Percentiles rank a stretch among this genome's conserved stretches.
Conservation (phyloP, 2,797 vertebrate genomes). For the Esox masquinongy region DNA sequence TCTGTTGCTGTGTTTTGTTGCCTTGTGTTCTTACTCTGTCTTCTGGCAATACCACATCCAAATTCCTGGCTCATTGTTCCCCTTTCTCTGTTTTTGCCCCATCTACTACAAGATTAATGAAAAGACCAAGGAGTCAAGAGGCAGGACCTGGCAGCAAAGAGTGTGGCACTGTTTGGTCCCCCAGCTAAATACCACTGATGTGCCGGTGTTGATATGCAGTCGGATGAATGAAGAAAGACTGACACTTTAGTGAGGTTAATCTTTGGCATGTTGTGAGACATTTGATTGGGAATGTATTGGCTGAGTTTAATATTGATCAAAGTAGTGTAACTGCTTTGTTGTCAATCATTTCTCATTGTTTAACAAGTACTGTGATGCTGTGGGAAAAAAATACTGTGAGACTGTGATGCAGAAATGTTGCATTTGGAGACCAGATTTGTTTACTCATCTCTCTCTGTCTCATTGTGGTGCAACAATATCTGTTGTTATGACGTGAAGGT, state of each 20-base stretch:
- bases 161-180: slow-evolving; percentile 15
- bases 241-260: background rate
- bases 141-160: background rate
- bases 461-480: background rate
- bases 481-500: background rate
- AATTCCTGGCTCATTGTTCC: slow-evolving; percentile 30
- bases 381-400: background rate
- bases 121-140: slow-evolving; percentile 4
- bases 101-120: slow-evolving; percentile 22
- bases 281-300: background rate
- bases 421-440: slow-evolving; percentile 2
- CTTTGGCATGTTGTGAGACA: background rate
- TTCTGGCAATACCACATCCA: slow-evolving; percentile 4
- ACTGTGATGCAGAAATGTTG: background rate
- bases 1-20: background rate
- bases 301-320: background rate
- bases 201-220: background rate
- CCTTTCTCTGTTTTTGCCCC: slow-evolving; percentile 1
- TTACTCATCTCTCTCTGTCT: background rate
- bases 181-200: background rate
- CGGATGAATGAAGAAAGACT: background rate
- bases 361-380: background rate
- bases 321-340: background rate
- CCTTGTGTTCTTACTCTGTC: slow-evolving; percentile 5
- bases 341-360: background rate